A percentile compares a stretch with the other conserved stretches of the same genome.
Evolutionary conservation across 2,888 invertebrate genomes (phyloP).

Genomic region (Stegana nigrithorax): DNA sequence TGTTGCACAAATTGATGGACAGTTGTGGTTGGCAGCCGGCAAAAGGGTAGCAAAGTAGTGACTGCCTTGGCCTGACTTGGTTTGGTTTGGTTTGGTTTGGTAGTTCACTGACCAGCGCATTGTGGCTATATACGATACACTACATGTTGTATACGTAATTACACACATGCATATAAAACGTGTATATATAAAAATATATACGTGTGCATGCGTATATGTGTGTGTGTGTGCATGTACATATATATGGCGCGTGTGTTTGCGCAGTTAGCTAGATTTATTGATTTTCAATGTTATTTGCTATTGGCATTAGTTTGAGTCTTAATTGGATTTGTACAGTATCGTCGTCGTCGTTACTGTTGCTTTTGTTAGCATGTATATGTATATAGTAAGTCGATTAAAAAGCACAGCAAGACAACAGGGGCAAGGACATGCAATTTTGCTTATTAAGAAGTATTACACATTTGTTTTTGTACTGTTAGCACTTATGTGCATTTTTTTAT

Average conservation of each 20-base stretch:
- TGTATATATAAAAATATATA: no score
- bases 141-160: no score
- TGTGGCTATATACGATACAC: background rate
- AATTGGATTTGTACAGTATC: background rate
- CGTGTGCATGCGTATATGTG: background rate
- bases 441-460: no score
- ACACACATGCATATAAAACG: background rate
- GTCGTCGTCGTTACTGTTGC: no score
- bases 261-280: conserved; percentile 13
- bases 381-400: no score
- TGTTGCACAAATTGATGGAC: conserved; percentile 9
- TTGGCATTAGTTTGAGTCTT: conserved; percentile 8
- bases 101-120: conserved; percentile 16
- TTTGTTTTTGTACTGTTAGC: no score
- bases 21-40: background rate
- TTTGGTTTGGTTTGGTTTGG: background rate
- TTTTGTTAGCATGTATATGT: no score
- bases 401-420: no score
- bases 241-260: background rate
- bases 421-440: no score
- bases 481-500: no score
- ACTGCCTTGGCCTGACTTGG: background rate
- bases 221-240: background rate
- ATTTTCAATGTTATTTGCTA: conserved; percentile 16
- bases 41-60: background rate